Evolutionary conservation across 2,888 invertebrate species (phyloP).

Genomic region (Scotopteryx bipunctaria): DNA sequence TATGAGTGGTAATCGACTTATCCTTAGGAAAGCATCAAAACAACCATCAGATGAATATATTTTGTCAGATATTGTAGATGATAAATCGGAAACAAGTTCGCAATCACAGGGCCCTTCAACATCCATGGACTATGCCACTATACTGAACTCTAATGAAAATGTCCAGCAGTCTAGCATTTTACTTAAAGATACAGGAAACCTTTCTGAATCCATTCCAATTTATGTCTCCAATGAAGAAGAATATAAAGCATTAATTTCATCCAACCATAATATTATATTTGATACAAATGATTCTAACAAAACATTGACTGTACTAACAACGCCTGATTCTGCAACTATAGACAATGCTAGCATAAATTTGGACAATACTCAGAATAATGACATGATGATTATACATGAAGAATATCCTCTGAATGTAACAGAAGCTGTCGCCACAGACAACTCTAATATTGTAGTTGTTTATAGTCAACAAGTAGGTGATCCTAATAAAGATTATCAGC

Average conservation of each 20-base stretch:
- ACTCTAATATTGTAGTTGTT: slow-evolving; percentile 85
- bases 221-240: slow-evolving; percentile 79
- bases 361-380: slow-evolving; percentile 79
- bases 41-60: slow-evolving; percentile 50
- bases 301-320: slow-evolving; percentile 66
- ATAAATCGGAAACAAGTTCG: slow-evolving; percentile 49
- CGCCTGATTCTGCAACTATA: slow-evolving; percentile 54
- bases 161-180: slow-evolving; percentile 54
- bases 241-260: slow-evolving; percentile 73
- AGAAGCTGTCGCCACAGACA: slow-evolving; percentile 72
- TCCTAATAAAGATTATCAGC: slow-evolving; percentile 81
- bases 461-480: slow-evolving; percentile 85
- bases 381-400: slow-evolving; percentile 86
- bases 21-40: slow-evolving; percentile 51
- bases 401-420: slow-evolving; percentile 83
- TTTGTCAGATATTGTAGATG: slow-evolving; percentile 53
- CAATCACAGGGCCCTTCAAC: slow-evolving; percentile 51
- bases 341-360: slow-evolving; percentile 65
- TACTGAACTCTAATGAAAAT: slow-evolving; percentile 49
- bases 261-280: slow-evolving; percentile 75
- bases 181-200: slow-evolving; percentile 56
- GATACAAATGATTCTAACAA: slow-evolving; percentile 66
- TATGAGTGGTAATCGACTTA: slow-evolving; percentile 67
- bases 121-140: slow-evolving; percentile 56
- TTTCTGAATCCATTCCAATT: slow-evolving; percentile 73